phyloP scores from a whole-genome alignment of 2,113 vertebrate species.

The Orthonyx spaldingii region DNA sequence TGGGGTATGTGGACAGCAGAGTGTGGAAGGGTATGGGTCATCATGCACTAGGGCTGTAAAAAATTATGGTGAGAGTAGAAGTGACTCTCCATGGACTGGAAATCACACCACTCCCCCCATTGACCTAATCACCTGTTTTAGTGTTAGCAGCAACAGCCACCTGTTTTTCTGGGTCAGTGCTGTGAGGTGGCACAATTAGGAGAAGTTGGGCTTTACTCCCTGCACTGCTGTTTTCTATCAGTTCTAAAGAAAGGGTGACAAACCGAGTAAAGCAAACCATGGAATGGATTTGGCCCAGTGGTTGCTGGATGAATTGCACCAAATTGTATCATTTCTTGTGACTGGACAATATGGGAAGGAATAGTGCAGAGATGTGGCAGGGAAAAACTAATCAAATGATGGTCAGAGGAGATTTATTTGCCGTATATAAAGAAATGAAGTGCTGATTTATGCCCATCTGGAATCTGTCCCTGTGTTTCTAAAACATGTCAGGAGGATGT shows the following conservation, averaged over 20 bases:
- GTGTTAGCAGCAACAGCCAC: background rate
- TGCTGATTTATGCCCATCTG: background rate
- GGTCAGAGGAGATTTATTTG: background rate
- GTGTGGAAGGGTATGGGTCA: background rate
- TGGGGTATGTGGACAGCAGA: background rate
- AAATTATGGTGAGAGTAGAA: background rate
- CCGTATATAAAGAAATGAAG: background rate
- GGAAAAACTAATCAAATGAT: background rate
- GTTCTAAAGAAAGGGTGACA: background rate
- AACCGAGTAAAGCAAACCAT: background rate
- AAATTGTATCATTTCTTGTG: background rate
- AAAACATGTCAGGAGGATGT: background rate
- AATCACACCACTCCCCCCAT: background rate
- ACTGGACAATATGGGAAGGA: background rate
- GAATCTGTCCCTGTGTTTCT: background rate
- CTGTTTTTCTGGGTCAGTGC: background rate
- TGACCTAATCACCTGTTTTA: background rate
- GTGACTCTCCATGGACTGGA: background rate
- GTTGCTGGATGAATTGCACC: background rate
- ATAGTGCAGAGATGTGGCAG: background rate
- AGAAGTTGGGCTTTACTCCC: background rate
- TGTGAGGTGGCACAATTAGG: background rate
- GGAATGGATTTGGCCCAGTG: background rate
- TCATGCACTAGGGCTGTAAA: background rate
- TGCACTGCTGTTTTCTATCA: background rate